Conservation (phyloP, 2,888 invertebrate species). For the Zootermopsis nevadensis region DNA sequence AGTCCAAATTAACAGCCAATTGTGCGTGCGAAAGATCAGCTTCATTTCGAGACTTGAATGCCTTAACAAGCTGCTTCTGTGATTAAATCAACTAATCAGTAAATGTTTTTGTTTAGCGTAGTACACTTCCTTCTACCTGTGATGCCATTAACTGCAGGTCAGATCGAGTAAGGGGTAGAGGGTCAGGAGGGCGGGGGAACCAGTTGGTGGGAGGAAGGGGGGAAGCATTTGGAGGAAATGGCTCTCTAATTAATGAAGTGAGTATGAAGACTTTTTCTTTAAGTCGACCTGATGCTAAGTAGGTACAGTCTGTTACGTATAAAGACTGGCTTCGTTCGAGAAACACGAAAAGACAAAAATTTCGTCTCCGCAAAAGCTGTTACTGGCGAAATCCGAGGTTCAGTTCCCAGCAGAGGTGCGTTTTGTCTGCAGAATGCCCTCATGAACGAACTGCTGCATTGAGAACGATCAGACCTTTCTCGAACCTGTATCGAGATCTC, state of each 20-base stretch:
- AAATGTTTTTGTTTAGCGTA: constrained; percentile 8
- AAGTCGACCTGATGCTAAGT: constrained; percentile 48
- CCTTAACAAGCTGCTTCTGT: background rate
- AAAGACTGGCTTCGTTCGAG: background rate
- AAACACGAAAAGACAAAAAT: too few relatives aligned
- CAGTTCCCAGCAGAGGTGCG: too few relatives aligned
- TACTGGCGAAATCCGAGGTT: too few relatives aligned
- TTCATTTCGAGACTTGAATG: background rate
- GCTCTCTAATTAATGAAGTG: constrained; percentile 52
- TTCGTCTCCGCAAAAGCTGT: too few relatives aligned
- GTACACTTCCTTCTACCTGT: constrained; percentile 31
- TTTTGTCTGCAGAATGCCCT: too few relatives aligned
- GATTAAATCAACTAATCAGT: background rate
- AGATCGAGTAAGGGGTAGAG: constrained; percentile 39
- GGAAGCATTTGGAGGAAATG: constrained; percentile 43
- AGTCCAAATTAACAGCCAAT: too few relatives aligned
- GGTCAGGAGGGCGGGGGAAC: background rate
- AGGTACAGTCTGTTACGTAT: constrained; percentile 27
- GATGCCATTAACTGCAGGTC: constrained; percentile 40
- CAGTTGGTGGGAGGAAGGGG: too few relatives aligned
- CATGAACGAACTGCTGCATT: too few relatives aligned
- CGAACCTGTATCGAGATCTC: too few relatives aligned
- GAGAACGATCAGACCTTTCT: too few relatives aligned
- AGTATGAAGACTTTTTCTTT: constrained; percentile 48
- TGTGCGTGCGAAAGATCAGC: background rate